Percentiles rank a stretch among this genome's conserved stretches.
Evolutionary conservation across 2,888 invertebrate species (phyloP).

Genomic region (Acheta domesticus): DNA sequence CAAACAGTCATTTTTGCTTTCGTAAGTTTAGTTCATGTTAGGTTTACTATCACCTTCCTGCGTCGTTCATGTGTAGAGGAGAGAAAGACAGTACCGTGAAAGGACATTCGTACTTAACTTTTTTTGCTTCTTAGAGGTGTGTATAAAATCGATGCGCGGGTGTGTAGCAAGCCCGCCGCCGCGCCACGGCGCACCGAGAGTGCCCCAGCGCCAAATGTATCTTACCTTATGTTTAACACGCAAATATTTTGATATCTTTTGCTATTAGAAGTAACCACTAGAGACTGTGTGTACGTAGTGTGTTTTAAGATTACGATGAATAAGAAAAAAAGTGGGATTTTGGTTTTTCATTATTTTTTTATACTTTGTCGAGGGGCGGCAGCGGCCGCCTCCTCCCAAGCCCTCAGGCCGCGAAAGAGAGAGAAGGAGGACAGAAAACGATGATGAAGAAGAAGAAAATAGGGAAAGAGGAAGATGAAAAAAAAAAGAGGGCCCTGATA

Average conservation of each 20-base stretch:
- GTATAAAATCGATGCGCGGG: neutral
- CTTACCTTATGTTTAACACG: conserved; percentile 9
- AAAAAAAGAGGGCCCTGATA: conserved; percentile 28
- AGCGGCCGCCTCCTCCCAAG: neutral
- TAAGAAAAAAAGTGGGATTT: conserved; percentile 12
- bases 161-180: neutral
- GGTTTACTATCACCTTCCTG: conserved; percentile 7
- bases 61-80: neutral
- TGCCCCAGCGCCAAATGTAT: neutral
- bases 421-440: no score
- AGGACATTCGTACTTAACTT: conserved; percentile 2
- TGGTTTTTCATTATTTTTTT: conserved; percentile 10
- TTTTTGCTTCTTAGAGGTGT: conserved; percentile 10
- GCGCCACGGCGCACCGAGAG: neutral
- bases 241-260: conserved; percentile 18
- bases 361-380: neutral
- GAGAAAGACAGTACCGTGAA: conserved; percentile 5
- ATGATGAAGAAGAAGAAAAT: no score
- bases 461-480: neutral
- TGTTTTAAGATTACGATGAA: conserved; percentile 18
- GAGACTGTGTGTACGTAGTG: conserved; percentile 18
- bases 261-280: conserved; percentile 18
- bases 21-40: conserved; percentile 18
- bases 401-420: neutral
- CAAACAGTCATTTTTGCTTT: conserved; percentile 4